These are phyloP conservation scores for Galaxea fascicularis DNA, from an alignment of 92 coral and sea anemone species.

Conservation along the genomic window DNA sequence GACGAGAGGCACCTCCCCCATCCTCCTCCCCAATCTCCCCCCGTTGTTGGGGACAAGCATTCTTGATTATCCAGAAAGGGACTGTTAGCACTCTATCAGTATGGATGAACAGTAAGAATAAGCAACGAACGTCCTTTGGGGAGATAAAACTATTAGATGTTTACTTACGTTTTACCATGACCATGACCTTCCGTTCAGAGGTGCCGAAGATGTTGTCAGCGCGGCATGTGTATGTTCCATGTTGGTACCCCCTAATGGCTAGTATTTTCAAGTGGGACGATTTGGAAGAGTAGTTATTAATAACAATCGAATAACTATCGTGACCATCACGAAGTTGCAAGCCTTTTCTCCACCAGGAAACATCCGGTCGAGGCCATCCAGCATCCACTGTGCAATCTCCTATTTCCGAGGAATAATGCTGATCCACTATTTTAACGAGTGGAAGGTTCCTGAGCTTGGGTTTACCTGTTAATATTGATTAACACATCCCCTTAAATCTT, in stretches of 20 bases:
- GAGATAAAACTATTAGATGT: neutral
- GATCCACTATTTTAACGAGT: neutral
- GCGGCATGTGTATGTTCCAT: slow-evolving; percentile 17
- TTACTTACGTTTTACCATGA: slow-evolving; percentile 32
- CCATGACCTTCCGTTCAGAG: neutral
- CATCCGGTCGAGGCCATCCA: slow-evolving; percentile 30
- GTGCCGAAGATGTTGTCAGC: slow-evolving; percentile 28
- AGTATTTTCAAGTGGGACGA: neutral
- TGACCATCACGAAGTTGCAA: neutral
- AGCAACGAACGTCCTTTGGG: neutral
- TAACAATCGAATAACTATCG: neutral
- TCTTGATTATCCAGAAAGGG: no score
- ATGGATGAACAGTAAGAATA: neutral
- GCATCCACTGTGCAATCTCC: neutral
- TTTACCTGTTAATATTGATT: neutral
- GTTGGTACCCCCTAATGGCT: neutral
- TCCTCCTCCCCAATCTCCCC: no score
- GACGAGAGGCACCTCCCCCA: no score
- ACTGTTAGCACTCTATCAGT: no score
- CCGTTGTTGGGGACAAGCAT: no score
- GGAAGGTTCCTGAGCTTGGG: neutral
- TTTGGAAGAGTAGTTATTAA: neutral
- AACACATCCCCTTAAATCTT: no score
- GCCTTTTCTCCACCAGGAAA: slow-evolving; percentile 34
- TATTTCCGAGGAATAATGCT: neutral